Base-by-base conservation (phyloP, 2,113 vertebrate species). In the Triplophysa rosa region DNA sequence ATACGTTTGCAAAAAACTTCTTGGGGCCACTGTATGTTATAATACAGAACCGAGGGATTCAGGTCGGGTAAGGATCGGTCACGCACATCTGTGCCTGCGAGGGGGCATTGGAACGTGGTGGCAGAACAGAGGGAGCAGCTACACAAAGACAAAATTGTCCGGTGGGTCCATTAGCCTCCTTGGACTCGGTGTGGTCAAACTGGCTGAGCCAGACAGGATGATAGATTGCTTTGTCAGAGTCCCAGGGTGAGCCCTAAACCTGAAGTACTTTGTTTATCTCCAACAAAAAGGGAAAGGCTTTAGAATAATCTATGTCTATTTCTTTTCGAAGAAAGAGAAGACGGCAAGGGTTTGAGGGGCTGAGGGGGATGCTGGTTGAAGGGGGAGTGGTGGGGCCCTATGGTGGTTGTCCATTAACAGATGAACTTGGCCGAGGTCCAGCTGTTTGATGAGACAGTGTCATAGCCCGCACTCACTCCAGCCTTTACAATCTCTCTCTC, bases 151-250 rank as follows among this genome's bases (percentile, higher is more conserved):
- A 94, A 95, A 95, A 95, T 94, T 95, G 94, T 95, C 87, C 90
- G 85, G 90, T 83, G 91, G 93, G 90, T 93, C 93, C 90, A 83
- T 92, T 92, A 91, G 93, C 90, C 92, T 95, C 89, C 89, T 86
- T 84, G 11, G 92, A 56, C 78, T 83, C 71, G 76, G 82, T 95
- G 93, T 94, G 94, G 94, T 95, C 94, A 94, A 93, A 96, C 87
- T 94, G 94, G 94, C 94, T 95, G 91, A 92, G 94, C 87, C 95
- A 97, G 97, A 96, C 95, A 96, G 95, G 93, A 96, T 98, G 97
- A 99, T 98, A 96, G 97, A 97, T 98, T 94, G 96, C 95, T 98
- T 97, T 97, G 98, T 98, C 95, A 97, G 95, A 96, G 97, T 98
- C 96, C 96, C 95, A 95, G 96, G 96, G 96, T 97, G 96, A 97